Conservation (phyloP, 1,140 invertebrate species). For the Tetragnatha versicolor region DNA sequence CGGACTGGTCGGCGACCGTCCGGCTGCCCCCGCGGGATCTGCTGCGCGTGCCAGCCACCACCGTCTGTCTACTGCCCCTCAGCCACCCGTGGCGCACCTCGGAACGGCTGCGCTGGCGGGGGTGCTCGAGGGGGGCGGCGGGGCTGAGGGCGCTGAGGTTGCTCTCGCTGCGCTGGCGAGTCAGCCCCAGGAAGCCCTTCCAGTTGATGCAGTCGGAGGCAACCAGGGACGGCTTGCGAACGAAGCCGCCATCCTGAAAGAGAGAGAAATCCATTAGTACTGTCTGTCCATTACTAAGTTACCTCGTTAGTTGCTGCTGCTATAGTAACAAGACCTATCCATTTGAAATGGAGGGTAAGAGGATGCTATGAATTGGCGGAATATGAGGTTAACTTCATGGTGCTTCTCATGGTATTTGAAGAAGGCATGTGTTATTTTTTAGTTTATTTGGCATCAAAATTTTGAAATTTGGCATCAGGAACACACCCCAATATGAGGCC, state of each 20-base stretch:
- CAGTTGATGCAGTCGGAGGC: slow-evolving; percentile 31
- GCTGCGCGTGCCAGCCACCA: slow-evolving; percentile 17
- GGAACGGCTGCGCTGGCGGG: slow-evolving; percentile 8
- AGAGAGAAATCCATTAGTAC: not conserved
- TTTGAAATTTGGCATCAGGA: too few relatives aligned
- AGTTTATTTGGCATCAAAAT: not conserved
- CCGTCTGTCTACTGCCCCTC: slow-evolving; percentile 4
- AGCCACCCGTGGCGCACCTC: slow-evolving; percentile 12
- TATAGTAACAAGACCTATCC: too few relatives aligned
- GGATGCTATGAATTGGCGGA: too few relatives aligned
- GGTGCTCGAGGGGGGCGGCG: not conserved
- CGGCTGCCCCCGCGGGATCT: not conserved
- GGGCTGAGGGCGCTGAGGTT: slow-evolving; percentile 39
- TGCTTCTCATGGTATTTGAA: not conserved
- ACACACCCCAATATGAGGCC: too few relatives aligned
- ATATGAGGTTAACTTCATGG: not conserved
- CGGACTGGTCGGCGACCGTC: slow-evolving; percentile 16
- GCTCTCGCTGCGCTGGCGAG: slow-evolving; percentile 35
- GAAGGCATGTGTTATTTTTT: not conserved
- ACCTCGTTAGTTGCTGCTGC: not conserved
- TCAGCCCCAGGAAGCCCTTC: slow-evolving; percentile 36
- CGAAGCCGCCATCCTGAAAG: slow-evolving; percentile 4
- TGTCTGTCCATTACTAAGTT: not conserved
- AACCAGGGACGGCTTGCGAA: slow-evolving; percentile 9
- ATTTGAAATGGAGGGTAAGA: too few relatives aligned